Percentiles rank a stretch among this genome's conserved stretches.
Conservation (phyloP, 2,797 vertebrate species). For the Gouania willdenowi region DNA sequence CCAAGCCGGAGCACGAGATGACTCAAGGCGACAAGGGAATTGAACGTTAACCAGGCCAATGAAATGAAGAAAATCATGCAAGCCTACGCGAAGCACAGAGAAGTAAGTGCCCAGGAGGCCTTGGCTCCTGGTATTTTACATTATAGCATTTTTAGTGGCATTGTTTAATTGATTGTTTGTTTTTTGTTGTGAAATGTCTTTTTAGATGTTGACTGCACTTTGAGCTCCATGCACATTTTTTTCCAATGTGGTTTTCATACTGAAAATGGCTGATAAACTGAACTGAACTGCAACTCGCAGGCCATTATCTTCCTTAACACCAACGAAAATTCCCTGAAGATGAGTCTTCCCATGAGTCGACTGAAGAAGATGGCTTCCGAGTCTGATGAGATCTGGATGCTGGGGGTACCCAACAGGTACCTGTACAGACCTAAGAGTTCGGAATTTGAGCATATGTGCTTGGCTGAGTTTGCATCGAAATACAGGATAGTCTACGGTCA, state of each 20-base stretch:
- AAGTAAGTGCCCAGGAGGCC: background rate
- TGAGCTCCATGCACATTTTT: too few relatives aligned
- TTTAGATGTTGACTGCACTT: too few relatives aligned
- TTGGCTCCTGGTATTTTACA: too few relatives aligned
- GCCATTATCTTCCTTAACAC: background rate
- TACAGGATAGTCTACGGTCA: background rate
- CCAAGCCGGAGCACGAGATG: background rate
- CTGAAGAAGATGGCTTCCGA: background rate
- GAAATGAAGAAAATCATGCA: constrained; percentile 2
- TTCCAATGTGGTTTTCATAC: too few relatives aligned
- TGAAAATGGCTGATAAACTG: too few relatives aligned
- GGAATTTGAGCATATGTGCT: background rate
- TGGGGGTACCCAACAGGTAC: background rate
- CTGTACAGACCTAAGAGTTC: background rate
- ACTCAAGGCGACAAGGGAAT: background rate
- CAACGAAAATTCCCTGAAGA: background rate
- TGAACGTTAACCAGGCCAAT: background rate
- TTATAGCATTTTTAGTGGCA: too few relatives aligned
- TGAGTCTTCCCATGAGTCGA: background rate
- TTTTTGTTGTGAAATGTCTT: too few relatives aligned
- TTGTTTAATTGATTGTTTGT: too few relatives aligned
- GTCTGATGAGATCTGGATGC: background rate
- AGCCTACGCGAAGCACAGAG: background rate
- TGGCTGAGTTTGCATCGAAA: background rate
- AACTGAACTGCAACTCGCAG: background rate